Evolutionary conservation across 2,888 invertebrate species (phyloP).

Genomic region (Coecobrya sp.): DNA sequence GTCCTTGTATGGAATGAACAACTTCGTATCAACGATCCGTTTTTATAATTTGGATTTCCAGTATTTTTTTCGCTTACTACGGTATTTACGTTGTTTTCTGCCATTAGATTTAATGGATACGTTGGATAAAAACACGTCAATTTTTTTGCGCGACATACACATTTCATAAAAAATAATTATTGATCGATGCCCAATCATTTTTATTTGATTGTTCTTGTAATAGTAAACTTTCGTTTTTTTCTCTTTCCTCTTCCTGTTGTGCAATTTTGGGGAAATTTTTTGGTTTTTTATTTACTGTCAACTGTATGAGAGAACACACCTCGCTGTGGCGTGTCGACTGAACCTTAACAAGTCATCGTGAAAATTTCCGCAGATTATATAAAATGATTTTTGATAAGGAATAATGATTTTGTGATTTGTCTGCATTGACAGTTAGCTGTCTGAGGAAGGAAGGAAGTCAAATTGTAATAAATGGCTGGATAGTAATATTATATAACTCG

Average conservation of each 20-base stretch:
- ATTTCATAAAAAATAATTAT: slow-evolving; percentile 6
- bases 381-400: neutral
- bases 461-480: slow-evolving; percentile 22
- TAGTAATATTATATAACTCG: neutral
- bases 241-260: slow-evolving; percentile 36
- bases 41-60: neutral
- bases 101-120: slow-evolving; percentile 72
- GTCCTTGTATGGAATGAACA: slow-evolving; percentile 11
- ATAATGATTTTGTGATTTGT: slow-evolving; percentile 59
- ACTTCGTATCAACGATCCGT: neutral
- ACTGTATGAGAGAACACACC: neutral
- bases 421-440: slow-evolving; percentile 40
- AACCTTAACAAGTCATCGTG: slow-evolving; percentile 42
- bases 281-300: neutral
- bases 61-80: slow-evolving; percentile 1
- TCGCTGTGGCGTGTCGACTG: slow-evolving; percentile 8
- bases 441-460: slow-evolving; percentile 77
- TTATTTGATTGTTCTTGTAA: slow-evolving; percentile 66
- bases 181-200: slow-evolving; percentile 58
- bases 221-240: slow-evolving; percentile 70
- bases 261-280: slow-evolving; percentile 39
- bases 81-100: slow-evolving; percentile 40
- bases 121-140: slow-evolving; percentile 52
- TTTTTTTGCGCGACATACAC: slow-evolving; percentile 49
- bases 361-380: slow-evolving; percentile 31